Percentiles rank a stretch among this genome's conserved stretches.
Evolutionary conservation across 2,888 invertebrate species (phyloP).

Genomic region (Stictocephala bisonia): DNA sequence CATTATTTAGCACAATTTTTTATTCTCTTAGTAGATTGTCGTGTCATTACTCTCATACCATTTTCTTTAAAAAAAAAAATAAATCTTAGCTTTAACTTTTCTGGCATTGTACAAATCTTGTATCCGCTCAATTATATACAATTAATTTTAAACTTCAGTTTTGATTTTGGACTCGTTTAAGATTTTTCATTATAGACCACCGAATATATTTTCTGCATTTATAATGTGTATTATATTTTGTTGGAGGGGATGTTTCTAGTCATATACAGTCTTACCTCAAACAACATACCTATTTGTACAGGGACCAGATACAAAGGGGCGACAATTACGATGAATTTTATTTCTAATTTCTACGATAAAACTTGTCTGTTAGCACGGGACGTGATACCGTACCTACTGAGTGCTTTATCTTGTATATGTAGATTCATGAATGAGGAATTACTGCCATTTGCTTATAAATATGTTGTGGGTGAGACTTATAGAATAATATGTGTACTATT

Average conservation of each 20-base stretch:
- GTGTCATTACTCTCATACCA: conserved; percentile 4
- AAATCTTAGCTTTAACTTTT: conserved; percentile 21
- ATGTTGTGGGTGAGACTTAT: conserved; percentile 49
- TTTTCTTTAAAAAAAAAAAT: not conserved
- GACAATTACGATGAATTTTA: conserved; percentile 41
- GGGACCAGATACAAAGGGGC: conserved; percentile 46
- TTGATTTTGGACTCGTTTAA: conserved; percentile 25
- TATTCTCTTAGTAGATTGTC: conserved; percentile 40
- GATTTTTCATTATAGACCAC: conserved; percentile 31
- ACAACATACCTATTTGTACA: conserved; percentile 47
- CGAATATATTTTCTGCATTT: conserved; percentile 43
- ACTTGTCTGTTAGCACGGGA: conserved; percentile 41
- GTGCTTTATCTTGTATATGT: conserved; percentile 48
- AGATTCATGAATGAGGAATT: conserved; percentile 47
- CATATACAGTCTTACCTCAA: conserved; percentile 43
- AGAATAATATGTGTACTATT: conserved; percentile 48
- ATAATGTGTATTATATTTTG: conserved; percentile 38
- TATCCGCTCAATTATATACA: conserved; percentile 27
- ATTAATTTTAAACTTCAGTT: conserved; percentile 12
- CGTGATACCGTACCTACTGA: conserved; percentile 43
- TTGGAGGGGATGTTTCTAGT: conserved; percentile 45
- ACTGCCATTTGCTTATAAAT: conserved; percentile 50
- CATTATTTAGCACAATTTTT: conserved; percentile 25
- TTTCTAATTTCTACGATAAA: conserved; percentile 45
- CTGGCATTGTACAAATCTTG: conserved; percentile 36